Percentiles rank a stretch among this genome's conserved stretches.
Conservation (phyloP, 2,113 vertebrate species). For the Nipponia nippon region DNA sequence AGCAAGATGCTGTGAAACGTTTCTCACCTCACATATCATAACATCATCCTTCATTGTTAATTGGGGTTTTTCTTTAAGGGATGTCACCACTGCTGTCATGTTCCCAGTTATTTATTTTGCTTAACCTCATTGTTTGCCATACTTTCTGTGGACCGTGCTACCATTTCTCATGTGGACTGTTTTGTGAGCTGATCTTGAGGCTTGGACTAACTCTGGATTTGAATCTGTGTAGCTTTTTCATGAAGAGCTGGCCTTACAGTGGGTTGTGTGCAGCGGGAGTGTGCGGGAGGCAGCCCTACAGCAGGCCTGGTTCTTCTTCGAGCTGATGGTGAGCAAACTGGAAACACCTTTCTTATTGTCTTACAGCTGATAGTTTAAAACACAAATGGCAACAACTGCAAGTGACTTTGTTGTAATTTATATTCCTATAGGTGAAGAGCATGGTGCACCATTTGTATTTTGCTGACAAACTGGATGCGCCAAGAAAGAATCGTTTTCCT, state of each 20-base stretch:
- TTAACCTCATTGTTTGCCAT: conserved; percentile 62
- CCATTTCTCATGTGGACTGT: conserved; percentile 28
- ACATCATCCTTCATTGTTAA: conserved; percentile 56
- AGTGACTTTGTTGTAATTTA: background rate
- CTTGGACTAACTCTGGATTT: conserved; percentile 46
- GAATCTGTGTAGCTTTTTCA: conserved; percentile 87
- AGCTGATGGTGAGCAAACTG: conserved; percentile 89
- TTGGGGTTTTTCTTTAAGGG: conserved; percentile 73
- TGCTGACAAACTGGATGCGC: conserved; percentile 90
- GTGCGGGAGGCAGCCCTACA: conserved; percentile 96
- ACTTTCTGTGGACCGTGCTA: conserved; percentile 21
- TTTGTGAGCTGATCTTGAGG: background rate
- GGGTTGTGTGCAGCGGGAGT: conserved; percentile 97
- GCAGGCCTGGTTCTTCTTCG: conserved; percentile 99
- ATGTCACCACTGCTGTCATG: conserved; percentile 51
- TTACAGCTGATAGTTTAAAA: background rate
- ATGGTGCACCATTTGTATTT: conserved; percentile 98
- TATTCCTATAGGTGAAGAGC: conserved; percentile 88
- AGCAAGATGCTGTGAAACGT: conserved; percentile 56
- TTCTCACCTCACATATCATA: conserved; percentile 46
- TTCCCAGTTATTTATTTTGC: conserved; percentile 52
- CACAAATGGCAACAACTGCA: background rate
- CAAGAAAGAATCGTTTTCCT: conserved; percentile 93
- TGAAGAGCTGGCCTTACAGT: conserved; percentile 96
- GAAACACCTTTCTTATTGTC: background rate